These are phyloP conservation scores for Eulemur rubriventer DNA, from an alignment of 2,797 vertebrate species.

Conservation along the genomic window DNA sequence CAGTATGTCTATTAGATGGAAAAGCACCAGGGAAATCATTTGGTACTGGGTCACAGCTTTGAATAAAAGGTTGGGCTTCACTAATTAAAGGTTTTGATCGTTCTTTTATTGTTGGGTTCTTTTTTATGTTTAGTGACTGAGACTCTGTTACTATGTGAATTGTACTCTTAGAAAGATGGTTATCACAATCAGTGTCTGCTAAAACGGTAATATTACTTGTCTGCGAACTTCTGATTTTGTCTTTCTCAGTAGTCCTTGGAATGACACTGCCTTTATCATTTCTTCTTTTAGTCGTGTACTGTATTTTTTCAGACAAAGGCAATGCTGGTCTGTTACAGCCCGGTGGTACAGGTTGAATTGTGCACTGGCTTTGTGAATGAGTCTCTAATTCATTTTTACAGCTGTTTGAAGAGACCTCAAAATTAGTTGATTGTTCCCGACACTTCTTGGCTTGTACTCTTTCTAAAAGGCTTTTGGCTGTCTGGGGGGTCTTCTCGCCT, in stretches of 20 bases:
- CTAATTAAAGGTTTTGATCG: constrained; percentile 73
- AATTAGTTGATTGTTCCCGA: constrained; percentile 59
- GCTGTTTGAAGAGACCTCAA: constrained; percentile 66
- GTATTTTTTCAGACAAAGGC: constrained; percentile 88
- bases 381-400: constrained; percentile 72
- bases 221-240: constrained; percentile 63
- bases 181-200: constrained; percentile 73
- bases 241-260: constrained; percentile 76
- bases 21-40: constrained; percentile 85
- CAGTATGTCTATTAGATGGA: constrained; percentile 80
- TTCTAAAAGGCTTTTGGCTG: constrained; percentile 85
- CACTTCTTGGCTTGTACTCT: constrained; percentile 82
- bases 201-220: constrained; percentile 65
- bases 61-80: constrained; percentile 82
- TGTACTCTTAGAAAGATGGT: constrained; percentile 81
- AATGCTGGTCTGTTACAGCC: constrained; percentile 79
- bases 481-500: constrained; percentile 79
- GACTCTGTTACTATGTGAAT: constrained; percentile 75
- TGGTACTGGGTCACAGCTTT: constrained; percentile 83
- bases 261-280: constrained; percentile 78
- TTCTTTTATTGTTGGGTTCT: constrained; percentile 83
- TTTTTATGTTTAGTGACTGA: constrained; percentile 77
- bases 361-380: constrained; percentile 64
- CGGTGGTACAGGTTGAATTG: constrained; percentile 67
- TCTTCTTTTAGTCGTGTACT: constrained; percentile 83